Percentiles rank a stretch among this genome's conserved stretches.
These are phyloP conservation scores for Protaetia brevitarsis DNA, from an alignment of 1,140 invertebrate genomes.

Conservation along the genomic window DNA sequence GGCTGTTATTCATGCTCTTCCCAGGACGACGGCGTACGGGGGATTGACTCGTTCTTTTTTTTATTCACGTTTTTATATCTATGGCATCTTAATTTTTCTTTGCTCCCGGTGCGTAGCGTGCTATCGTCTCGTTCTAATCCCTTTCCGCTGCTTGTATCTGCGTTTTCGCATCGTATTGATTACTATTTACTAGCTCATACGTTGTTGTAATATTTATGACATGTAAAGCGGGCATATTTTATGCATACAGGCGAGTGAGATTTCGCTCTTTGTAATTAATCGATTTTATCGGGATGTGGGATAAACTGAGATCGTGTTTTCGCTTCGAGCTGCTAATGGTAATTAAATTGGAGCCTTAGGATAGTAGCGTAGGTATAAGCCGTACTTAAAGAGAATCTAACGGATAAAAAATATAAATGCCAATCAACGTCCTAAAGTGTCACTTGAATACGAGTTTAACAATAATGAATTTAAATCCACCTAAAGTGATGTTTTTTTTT, in stretches of 20 bases:
- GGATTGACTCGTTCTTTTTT: slow-evolving; percentile 6
- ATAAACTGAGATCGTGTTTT: neutral
- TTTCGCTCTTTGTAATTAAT: slow-evolving; percentile 3
- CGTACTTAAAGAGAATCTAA: too few species aligned
- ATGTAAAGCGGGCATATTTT: slow-evolving; percentile 8
- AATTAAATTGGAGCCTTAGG: too few species aligned
- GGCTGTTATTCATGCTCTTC: slow-evolving; percentile 8
- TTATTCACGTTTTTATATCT: neutral
- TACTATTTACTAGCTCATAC: neutral
- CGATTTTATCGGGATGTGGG: neutral
- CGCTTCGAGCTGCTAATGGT: neutral
- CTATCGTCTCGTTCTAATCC: too few species aligned
- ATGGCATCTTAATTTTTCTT: slow-evolving; percentile 2
- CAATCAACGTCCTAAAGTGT: too few species aligned
- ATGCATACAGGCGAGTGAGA: slow-evolving; percentile 11
- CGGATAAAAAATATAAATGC: too few species aligned
- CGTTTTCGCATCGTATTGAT: neutral
- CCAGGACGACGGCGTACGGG: neutral
- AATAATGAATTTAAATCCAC: too few species aligned
- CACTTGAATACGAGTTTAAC: too few species aligned
- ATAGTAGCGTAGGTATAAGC: too few species aligned
- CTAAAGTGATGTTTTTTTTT: too few species aligned
- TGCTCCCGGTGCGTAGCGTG: neutral
- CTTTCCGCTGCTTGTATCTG: neutral
- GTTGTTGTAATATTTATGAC: neutral